Evolutionary conservation across 2,797 vertebrate genomes (phyloP), one percentile per base, ranked within the genome.

Genomic region (Sebastes elongatus): DNA sequence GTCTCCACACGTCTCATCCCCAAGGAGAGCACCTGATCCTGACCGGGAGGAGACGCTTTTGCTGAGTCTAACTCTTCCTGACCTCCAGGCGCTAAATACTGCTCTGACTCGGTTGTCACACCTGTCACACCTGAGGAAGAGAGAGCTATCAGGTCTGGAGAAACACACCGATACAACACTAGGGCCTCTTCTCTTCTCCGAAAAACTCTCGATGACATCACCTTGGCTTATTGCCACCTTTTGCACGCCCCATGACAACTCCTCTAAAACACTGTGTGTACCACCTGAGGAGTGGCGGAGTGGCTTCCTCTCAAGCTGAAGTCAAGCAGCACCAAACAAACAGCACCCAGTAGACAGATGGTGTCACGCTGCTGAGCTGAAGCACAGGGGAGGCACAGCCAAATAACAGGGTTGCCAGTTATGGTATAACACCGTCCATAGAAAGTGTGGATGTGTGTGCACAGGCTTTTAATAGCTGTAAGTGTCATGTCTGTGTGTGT

Each of bases 321-420:
- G 91, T 92, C 91, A 90, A 89, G 83, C 92, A 83, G 86, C 73
- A 86, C 81, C 77, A 88, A 91, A 92, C 84, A 93, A 92, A 92
- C 90, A 93, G 89, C 82, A 52, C 86, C 82, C 80, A 87, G 80
- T 77, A 76, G 92, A 94, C 94, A 94, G 94, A 95, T 94, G 88
- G 92, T 81, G 89, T 88, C 84, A 90, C 56, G 63, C 86, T 84
- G 86, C 78, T 75, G 85, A 88, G 87, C 86, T 82, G 86, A 84
- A 76, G 75, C 61, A 22, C 57, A 52, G 66, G 52, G 49, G 46
- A 90, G 70, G 88, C 57, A 20, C 52, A 66, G 91, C 92, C 88
- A 93, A 88, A 74, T 61, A 82, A 62, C 42, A 56, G 64, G 73
- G 84, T 66, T 91, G 88, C 88, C 90, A 92, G 93, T 88, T 89